Conservation (phyloP, 2,797 vertebrate species). For the Helarctos malayanus region DNA sequence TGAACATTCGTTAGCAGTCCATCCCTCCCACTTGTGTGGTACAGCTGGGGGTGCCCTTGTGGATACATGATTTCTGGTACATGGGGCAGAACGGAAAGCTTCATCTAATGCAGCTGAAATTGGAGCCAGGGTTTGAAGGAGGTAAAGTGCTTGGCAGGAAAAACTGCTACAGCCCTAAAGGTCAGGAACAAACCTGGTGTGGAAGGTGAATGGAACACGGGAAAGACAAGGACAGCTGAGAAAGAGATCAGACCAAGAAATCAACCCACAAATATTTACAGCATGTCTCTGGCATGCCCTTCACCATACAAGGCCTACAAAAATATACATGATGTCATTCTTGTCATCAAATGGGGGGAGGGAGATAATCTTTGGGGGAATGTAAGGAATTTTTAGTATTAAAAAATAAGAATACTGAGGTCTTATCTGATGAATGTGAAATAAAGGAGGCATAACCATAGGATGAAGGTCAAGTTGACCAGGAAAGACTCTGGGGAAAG, state of each 20-base stretch:
- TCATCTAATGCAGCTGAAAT: not conserved
- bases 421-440: not conserved
- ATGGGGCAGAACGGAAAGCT: not conserved
- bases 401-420: slow-evolving; percentile 36
- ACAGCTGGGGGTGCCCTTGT: not conserved
- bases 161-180: slow-evolving; percentile 45
- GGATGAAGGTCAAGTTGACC: not conserved
- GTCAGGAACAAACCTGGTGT: slow-evolving; percentile 38
- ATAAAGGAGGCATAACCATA: not conserved
- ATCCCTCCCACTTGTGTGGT: not conserved
- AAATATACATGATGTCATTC: not conserved
- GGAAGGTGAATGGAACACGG: slow-evolving; percentile 5
- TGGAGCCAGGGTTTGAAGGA: not conserved
- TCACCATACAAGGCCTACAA: not conserved
- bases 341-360: not conserved
- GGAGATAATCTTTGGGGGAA: not conserved
- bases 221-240: not conserved
- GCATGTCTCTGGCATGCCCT: not conserved
- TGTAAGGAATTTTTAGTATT: not conserved
- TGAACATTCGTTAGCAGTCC: not conserved
- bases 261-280: slow-evolving; percentile 3
- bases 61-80: not conserved
- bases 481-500: not conserved
- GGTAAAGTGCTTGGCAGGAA: slow-evolving; percentile 20
- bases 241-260: slow-evolving; percentile 49